Conservation (phyloP, 2,797 vertebrate genomes). For the Falco columbarius region DNA sequence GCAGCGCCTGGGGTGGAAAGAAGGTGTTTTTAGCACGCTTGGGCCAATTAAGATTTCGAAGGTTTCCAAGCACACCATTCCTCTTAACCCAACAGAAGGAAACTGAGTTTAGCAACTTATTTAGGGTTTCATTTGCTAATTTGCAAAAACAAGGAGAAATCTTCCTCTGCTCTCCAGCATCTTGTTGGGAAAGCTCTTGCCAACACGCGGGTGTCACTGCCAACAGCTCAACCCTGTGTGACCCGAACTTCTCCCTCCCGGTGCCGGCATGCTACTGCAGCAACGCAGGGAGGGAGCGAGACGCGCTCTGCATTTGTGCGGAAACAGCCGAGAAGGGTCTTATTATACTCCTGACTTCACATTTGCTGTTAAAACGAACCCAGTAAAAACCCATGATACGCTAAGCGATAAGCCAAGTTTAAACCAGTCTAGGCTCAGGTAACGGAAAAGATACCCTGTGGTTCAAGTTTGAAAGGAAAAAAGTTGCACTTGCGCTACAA, state of each 20-base stretch:
- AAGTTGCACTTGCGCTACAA: background rate
- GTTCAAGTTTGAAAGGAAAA: rapidly evolving
- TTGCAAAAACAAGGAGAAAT: constrained; percentile 55
- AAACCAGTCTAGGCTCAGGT: background rate
- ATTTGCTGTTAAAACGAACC: background rate
- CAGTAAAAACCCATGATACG: rapidly evolving
- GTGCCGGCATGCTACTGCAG: background rate
- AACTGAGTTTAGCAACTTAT: constrained; percentile 52
- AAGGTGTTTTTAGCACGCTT: constrained; percentile 15
- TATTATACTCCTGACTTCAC: background rate
- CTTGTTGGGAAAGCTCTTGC: constrained; percentile 32
- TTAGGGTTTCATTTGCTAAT: constrained; percentile 55
- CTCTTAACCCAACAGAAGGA: constrained; percentile 43
- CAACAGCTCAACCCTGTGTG: constrained; percentile 30
- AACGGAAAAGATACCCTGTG: rapidly evolving
- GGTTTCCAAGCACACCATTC: constrained; percentile 39
- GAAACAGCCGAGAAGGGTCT: background rate
- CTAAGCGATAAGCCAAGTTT: background rate
- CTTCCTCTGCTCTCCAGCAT: constrained; percentile 38
- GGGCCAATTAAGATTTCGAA: background rate
- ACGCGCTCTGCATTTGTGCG: rapidly evolving
- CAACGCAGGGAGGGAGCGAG: background rate
- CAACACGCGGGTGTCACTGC: background rate
- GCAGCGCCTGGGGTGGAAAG: background rate
- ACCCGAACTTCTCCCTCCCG: constrained; percentile 26